Conservation (phyloP, 2,113 vertebrate genomes). For the Pionites leucogaster region DNA sequence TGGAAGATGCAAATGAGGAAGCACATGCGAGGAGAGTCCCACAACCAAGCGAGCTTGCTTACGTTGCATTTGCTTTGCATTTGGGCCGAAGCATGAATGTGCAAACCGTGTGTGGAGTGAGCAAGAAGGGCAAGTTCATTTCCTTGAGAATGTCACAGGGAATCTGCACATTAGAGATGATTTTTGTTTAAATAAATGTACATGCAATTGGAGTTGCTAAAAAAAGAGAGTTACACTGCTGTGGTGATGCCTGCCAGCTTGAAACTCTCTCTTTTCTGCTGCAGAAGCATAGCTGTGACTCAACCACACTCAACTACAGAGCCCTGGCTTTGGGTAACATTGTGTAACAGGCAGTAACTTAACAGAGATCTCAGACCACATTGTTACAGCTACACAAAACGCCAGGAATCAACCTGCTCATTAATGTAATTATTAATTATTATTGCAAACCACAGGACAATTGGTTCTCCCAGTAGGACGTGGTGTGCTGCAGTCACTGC, state of each 20-base stretch:
- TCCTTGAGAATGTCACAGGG: not conserved
- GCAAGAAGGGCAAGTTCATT: conserved; percentile 19
- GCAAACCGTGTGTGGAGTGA: not conserved
- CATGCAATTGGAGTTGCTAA: not conserved
- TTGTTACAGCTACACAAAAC: not conserved
- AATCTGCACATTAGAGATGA: not conserved
- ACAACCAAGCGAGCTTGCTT: not conserved
- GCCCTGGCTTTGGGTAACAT: not conserved
- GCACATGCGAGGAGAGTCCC: not conserved
- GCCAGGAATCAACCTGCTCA: not conserved
- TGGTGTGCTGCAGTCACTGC: not conserved
- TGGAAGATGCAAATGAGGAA: not conserved
- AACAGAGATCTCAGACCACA: not conserved
- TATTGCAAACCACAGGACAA: not conserved
- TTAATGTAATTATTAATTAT: not conserved
- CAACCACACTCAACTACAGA: not conserved
- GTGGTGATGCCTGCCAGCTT: not conserved
- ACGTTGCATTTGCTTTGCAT: not conserved
- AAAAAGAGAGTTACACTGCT: not conserved
- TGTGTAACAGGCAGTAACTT: not conserved
- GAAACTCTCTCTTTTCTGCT: not conserved
- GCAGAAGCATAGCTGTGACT: not conserved
- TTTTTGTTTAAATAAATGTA: not conserved
- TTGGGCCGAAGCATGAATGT: not conserved
- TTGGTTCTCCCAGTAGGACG: not conserved